phyloP scores from a whole-genome alignment of 1,140 invertebrate species.

The Babylonia areolata region DNA sequence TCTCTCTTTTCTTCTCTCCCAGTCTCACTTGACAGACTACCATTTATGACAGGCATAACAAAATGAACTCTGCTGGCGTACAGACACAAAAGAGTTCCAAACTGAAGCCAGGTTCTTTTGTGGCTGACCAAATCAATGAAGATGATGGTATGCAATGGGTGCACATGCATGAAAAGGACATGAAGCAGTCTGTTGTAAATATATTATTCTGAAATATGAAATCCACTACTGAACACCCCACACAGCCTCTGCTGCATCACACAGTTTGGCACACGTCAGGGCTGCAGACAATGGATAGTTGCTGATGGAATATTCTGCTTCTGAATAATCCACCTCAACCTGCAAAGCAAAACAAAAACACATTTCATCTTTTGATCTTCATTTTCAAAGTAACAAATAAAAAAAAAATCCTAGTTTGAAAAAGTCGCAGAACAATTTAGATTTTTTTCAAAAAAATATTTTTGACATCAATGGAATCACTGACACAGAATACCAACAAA shows the following conservation, averaged over 20 bases:
- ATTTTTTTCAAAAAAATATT: no score
- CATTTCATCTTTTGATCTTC: background rate
- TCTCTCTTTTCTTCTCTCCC: no score
- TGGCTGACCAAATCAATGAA: background rate
- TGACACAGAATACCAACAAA: no score
- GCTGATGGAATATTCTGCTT: conserved; percentile 93
- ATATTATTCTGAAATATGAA: background rate
- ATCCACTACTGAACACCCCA: conserved; percentile 86
- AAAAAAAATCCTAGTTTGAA: background rate
- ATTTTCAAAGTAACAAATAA: background rate
- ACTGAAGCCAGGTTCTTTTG: no score
- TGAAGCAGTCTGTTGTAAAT: no score
- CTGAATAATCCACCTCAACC: conserved; percentile 92
- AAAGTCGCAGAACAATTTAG: no score
- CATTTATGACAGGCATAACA: no score
- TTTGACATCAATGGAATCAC: no score
- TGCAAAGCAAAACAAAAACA: conserved; percentile 65
- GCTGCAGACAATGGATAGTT: conserved; percentile 98
- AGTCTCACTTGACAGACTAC: no score
- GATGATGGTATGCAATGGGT: background rate
- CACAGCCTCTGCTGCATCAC: conserved; percentile 96
- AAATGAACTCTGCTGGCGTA: no score
- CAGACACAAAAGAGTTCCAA: no score
- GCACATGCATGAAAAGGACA: no score
- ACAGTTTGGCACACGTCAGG: conserved; percentile 97